Evolutionary conservation across 2,113 vertebrate species (phyloP).

Genomic region (Mesoclemmys tuberculata): DNA sequence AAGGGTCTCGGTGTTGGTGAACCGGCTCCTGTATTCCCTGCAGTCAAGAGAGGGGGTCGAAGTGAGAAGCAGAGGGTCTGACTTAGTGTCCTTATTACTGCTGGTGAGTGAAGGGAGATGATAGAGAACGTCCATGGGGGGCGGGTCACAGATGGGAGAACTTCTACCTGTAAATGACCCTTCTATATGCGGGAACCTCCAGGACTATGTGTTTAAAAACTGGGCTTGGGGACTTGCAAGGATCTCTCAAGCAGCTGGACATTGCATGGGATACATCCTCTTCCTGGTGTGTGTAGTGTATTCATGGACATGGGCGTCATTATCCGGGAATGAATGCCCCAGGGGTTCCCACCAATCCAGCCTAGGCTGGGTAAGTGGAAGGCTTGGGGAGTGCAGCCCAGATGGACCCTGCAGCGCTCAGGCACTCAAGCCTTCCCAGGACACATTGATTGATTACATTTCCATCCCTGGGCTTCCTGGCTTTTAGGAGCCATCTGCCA

Average conservation of each 20-base stretch:
- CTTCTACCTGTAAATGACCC: accelerated
- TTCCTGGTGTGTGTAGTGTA: too few species aligned
- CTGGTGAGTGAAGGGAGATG: background rate
- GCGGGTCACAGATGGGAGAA: background rate
- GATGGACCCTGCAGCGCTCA: too few species aligned
- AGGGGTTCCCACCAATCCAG: too few species aligned
- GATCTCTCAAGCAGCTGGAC: background rate
- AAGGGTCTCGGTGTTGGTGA: conserved; percentile 94
- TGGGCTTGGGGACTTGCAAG: background rate
- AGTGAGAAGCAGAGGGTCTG: background rate
- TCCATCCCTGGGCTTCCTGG: background rate
- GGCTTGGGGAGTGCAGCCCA: too few species aligned
- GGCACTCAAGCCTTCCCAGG: background rate
- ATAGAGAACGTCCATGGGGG: too few species aligned
- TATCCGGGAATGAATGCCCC: too few species aligned
- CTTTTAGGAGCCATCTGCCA: background rate
- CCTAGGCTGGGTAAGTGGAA: too few species aligned
- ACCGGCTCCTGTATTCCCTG: conserved; percentile 93
- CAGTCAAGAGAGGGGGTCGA: accelerated
- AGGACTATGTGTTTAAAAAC: too few species aligned
- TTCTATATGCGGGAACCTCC: background rate
- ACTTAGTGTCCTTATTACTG: background rate
- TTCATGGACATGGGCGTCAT: too few species aligned
- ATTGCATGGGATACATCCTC: too few species aligned
- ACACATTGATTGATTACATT: background rate